Base-by-base conservation (phyloP, 1,140 invertebrate species). In the Dendroctonus ponderosae region DNA sequence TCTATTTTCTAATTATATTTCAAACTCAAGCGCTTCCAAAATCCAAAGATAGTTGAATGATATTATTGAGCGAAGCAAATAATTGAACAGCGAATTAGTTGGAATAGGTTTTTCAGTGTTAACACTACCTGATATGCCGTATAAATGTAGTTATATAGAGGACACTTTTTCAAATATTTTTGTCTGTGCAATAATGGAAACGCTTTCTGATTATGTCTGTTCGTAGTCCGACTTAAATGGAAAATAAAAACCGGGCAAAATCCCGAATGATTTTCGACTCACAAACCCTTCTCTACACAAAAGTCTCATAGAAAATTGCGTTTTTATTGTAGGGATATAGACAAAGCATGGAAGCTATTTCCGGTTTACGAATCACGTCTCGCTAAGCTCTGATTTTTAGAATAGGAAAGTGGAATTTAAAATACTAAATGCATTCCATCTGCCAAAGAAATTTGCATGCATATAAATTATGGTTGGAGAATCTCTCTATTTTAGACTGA, bases 221-320 rank as follows among this genome's bases (percentile, higher is more conserved):
- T 2, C 26, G 1, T 26, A 26, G 26, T 26, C 26, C 26, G 26
- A 26, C 26, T 26, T 26, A 26, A 26, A 26, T 26, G 26, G 26
- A 26, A 26, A 26, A 26, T 26, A 26, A 26, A 26, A 26, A 26
- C 26, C 26, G 26, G 26, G 26, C 26, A 26, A 26, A 26, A 26
- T 26, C 50, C 9, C 9, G 50, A 52, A 52, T 52, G 37, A 52
- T 52, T 52, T 52, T 52, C 50, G 26, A 14, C 50, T 52, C 37
- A 26, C 50, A 52, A 52, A 37, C 50, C 50, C 50, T 52, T 52
- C 26, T 52, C 50, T 15, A 52, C 50, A 52, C 50, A 37, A 52
- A 52, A 26, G 26, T 52, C 50, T 52, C 50, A 52, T 52, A 37
- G 50, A 12, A 52, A 56, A 56, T 39, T 56, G 53, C 53, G 41